phyloP scores from a whole-genome alignment of 2,113 vertebrate species.

The Penelope pileata region DNA sequence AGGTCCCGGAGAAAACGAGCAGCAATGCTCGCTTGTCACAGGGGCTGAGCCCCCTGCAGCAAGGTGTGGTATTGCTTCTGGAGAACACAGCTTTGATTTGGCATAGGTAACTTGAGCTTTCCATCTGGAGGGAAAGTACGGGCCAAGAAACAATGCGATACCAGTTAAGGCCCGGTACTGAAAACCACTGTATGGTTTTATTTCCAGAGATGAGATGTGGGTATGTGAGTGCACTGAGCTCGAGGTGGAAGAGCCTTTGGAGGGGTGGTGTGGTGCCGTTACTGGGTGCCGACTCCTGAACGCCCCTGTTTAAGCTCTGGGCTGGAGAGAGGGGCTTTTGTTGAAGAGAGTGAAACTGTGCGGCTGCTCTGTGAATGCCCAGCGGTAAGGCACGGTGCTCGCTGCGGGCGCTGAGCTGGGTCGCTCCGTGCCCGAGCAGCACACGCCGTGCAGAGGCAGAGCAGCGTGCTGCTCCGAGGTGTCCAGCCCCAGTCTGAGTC shows the following conservation, averaged over 20 bases:
- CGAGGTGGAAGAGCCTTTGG: background rate
- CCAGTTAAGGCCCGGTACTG: background rate
- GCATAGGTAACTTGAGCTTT: background rate
- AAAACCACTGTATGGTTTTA: background rate
- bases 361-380: background rate
- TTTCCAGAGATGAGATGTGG: background rate
- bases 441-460: background rate
- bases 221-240: background rate
- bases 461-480: background rate
- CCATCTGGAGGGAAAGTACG: background rate
- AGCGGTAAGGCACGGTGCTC: background rate
- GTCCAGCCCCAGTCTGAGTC: slow-evolving; percentile 18
- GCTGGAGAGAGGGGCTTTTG: background rate
- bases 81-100: background rate
- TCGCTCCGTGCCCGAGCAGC: background rate
- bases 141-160: background rate
- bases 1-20: background rate
- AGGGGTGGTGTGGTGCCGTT: background rate
- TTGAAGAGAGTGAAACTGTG: background rate
- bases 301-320: background rate
- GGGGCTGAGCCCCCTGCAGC: background rate
- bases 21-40: background rate
- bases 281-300: accelerated
- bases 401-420: background rate
- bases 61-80: background rate